phyloP scores from a whole-genome alignment of 2,888 invertebrate genomes.

The Fragum sueziense region DNA sequence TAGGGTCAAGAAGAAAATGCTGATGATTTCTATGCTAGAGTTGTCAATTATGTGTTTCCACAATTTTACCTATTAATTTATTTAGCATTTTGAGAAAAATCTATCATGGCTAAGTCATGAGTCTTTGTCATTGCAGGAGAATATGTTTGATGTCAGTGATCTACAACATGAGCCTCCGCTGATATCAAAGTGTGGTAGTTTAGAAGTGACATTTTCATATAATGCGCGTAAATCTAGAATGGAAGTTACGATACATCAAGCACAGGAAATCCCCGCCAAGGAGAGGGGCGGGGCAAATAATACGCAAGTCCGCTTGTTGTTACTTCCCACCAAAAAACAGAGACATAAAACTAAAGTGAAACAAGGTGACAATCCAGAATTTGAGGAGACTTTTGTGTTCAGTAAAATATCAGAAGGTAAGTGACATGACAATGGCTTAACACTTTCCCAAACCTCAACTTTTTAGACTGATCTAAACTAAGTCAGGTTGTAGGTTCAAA shows the following conservation, averaged over 20 bases:
- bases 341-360: slow-evolving; percentile 97
- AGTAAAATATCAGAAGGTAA: slow-evolving; percentile 87
- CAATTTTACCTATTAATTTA: no score
- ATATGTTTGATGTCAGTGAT: slow-evolving; percentile 83
- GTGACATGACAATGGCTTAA: no score
- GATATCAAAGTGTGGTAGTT: slow-evolving; percentile 86
- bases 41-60: no score
- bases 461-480: no score
- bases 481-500: no score
- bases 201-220: slow-evolving; percentile 94
- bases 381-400: slow-evolving; percentile 95
- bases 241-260: slow-evolving; percentile 95
- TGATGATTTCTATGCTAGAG: no score
- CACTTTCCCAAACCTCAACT: no score
- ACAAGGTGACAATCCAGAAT: slow-evolving; percentile 94
- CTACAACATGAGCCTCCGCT: slow-evolving; percentile 79
- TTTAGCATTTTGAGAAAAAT: no score
- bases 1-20: no score
- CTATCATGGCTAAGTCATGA: not conserved
- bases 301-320: slow-evolving; percentile 88
- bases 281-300: slow-evolving; percentile 78
- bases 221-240: slow-evolving; percentile 95
- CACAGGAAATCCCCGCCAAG: slow-evolving; percentile 89
- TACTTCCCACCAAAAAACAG: slow-evolving; percentile 95
- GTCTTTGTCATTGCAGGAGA: slow-evolving; percentile 76